Conservation (phyloP, 2,113 vertebrate genomes). For the Osmerus mordax region DNA sequence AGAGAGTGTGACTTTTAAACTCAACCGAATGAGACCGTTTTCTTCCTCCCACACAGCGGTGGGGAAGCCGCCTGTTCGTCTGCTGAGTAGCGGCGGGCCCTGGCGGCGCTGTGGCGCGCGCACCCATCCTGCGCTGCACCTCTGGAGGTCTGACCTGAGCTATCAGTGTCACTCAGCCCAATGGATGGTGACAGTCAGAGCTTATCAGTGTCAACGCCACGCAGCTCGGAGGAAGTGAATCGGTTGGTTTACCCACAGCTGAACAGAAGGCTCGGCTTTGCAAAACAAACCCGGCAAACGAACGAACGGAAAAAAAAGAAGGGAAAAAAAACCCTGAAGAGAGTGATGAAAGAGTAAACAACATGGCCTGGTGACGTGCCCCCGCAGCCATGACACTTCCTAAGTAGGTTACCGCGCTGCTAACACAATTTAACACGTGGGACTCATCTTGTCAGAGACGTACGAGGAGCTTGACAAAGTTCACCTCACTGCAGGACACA, state of each 20-base stretch:
- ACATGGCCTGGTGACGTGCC: conserved; percentile 66
- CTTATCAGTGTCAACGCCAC: conserved; percentile 62
- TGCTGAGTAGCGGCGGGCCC: neutral
- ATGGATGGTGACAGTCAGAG: conserved; percentile 60
- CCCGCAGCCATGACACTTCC: conserved; percentile 70
- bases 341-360: conserved; percentile 77
- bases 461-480: conserved; percentile 43
- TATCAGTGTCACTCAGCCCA: conserved; percentile 70
- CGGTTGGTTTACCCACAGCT: conserved; percentile 65
- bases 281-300: conserved; percentile 74
- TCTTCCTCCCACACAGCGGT: too few relatives aligned
- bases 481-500: conserved; percentile 7
- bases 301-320: conserved; percentile 52
- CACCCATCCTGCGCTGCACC: conserved; percentile 46
- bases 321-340: conserved; percentile 58
- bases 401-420: conserved; percentile 68
- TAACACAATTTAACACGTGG: conserved; percentile 62
- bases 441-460: conserved; percentile 35
- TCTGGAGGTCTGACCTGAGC: conserved; percentile 59
- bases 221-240: conserved; percentile 61
- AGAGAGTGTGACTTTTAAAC: too few relatives aligned
- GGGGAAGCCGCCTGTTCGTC: too few relatives aligned
- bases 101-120: conserved; percentile 9
- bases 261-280: conserved; percentile 75
- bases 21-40: too few relatives aligned